Evolutionary conservation across 2,797 vertebrate genomes (phyloP).

Genomic region (Malurus splendens): DNA sequence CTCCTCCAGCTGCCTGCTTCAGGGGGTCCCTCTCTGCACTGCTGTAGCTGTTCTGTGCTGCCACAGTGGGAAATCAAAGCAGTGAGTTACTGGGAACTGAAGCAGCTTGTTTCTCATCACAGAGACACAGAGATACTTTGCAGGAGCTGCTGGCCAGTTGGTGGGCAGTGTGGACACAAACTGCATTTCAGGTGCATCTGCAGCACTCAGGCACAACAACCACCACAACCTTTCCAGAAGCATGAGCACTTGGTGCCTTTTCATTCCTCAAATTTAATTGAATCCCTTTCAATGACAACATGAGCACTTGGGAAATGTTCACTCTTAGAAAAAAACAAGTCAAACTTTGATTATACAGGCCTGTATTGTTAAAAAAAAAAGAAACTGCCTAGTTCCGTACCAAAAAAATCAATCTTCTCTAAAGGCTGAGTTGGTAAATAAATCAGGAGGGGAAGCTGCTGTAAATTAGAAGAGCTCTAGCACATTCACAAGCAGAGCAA

Average conservation of each 20-base stretch:
- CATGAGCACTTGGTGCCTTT: neutral
- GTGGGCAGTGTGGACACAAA: neutral
- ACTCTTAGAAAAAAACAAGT: neutral
- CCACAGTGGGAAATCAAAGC: neutral
- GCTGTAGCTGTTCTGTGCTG: neutral
- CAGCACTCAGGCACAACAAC: neutral
- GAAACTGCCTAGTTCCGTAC: neutral
- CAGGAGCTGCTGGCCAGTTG: neutral
- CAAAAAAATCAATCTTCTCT: slow-evolving; percentile 29
- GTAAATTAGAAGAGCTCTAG: slow-evolving; percentile 12
- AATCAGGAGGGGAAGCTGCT: slow-evolving; percentile 8
- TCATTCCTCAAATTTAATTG: neutral
- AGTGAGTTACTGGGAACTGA: neutral
- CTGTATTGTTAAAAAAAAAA: neutral
- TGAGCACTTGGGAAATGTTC: neutral
- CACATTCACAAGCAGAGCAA: neutral
- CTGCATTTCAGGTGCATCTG: neutral
- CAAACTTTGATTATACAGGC: neutral
- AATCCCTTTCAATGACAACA: neutral
- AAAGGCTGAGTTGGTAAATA: slow-evolving; percentile 17
- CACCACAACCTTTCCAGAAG: neutral
- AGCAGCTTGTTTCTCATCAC: neutral
- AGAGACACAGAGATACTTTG: neutral
- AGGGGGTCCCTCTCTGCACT: neutral
- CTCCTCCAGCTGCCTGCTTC: neutral